Evolutionary conservation across 2,797 vertebrate species (phyloP).

Genomic region (Argentina silus): DNA sequence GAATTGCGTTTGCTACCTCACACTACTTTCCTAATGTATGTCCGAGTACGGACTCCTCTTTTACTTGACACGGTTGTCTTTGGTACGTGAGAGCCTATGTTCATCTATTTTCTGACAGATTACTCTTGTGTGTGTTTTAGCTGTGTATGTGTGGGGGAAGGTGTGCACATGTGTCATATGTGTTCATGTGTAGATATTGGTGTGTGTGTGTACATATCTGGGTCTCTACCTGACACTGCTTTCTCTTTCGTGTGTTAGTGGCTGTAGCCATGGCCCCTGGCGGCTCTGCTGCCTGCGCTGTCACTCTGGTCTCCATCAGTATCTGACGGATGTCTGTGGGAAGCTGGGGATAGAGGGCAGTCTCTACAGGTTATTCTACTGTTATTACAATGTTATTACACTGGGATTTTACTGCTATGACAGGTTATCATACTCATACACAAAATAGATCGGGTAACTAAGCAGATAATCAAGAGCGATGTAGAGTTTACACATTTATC

Average conservation of each 20-base stretch:
- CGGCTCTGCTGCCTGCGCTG: conserved; percentile 33
- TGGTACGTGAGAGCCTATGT: conserved; percentile 1
- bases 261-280: conserved; percentile 29
- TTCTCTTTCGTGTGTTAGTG: conserved; percentile 38
- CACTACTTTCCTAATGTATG: too few relatives aligned
- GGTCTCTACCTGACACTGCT: conserved; percentile 48
- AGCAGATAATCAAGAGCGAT: background rate
- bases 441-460: background rate
- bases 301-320: conserved; percentile 52
- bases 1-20: too few relatives aligned
- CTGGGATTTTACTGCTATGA: background rate
- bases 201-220: conserved; percentile 14
- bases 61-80: too few relatives aligned
- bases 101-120: background rate
- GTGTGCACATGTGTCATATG: background rate
- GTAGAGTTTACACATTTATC: too few relatives aligned
- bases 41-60: too few relatives aligned
- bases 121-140: background rate
- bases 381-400: conserved; percentile 9
- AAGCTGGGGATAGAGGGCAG: conserved; percentile 33
- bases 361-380: conserved; percentile 32
- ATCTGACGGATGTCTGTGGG: conserved; percentile 43
- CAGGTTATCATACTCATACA: background rate
- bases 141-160: background rate
- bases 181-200: background rate